Evolutionary conservation across 2,888 invertebrate genomes (phyloP), one percentile per base, ranked within the genome.

Genomic region (Clanis bilineata): DNA sequence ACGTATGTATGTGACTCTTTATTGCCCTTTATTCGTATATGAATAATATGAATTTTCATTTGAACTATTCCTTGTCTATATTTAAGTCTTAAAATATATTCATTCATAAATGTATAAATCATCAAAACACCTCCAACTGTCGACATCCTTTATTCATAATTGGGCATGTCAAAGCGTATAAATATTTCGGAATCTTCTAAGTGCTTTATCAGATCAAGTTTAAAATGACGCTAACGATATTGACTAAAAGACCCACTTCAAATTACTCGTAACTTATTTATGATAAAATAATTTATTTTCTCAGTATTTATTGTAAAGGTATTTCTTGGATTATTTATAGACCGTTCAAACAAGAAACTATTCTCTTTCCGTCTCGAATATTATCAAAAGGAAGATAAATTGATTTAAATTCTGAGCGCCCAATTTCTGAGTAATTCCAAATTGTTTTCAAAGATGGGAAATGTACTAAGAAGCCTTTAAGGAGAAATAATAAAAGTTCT

Each of bases 241-340:
- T 51, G 9, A 28, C 36, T 12, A 32, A 51, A 18, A 28, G 18
- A 4, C 3, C 10, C 10, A n/a, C 32, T 3, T 10, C 1, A 15
- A 10, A 44, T 15, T 51, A 18, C 21, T 51, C 9, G 21, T 32
- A 51, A 51, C 15, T 10, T 32, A 9, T 51, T 32, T 32, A 51
- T 18, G 7, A 2, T 3, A 18, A 28, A 45, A 45, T n/a, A 22
- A 45, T 22, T 51, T 28, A 51, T 51, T 51, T 32, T 18, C 18
- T 15, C 28, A 18, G 51, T 51, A 28, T 28, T 18, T 51, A 32
- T 51, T 32, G 45, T 45, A n/a, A 28, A 51, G 18, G 21, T 21
- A 51, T 32, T 51, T 18, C 2, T 18, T 32, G 32, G 32, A 51
- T 51, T 51, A 51, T 51, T 51, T 51, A 51, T 51, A 51, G 32